Conservation (phyloP, 92 coral and sea anemone genomes). For the Phenganax marumi region DNA sequence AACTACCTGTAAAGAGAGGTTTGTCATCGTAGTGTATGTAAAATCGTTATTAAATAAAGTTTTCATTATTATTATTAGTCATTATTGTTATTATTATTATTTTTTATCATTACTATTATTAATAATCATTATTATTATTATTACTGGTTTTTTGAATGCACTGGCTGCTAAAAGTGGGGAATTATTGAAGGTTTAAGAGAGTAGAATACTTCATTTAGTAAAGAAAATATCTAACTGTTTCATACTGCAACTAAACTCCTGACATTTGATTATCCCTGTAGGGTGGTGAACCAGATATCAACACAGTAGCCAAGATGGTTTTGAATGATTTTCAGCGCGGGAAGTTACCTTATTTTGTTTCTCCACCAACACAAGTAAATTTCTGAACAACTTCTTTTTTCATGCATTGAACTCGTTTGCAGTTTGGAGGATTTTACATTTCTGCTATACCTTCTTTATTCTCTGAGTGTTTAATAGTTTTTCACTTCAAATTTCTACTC, state of each 20-base stretch:
- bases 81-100: too few species aligned
- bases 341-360: constrained; percentile 89
- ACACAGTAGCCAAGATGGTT: constrained; percentile 96
- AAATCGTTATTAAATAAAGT: too few species aligned
- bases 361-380: constrained; percentile 84
- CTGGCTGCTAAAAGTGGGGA: constrained; percentile 81
- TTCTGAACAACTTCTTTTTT: not conserved
- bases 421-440: not conserved
- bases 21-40: too few species aligned
- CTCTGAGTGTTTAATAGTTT: too few species aligned
- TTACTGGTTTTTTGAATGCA: constrained; percentile 83
- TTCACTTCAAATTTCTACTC: too few species aligned
- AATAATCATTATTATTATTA: too few species aligned
- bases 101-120: too few species aligned
- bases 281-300: constrained; percentile 97
- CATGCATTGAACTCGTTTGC: not conserved
- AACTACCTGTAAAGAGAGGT: too few species aligned
- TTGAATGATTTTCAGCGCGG: constrained; percentile 97
- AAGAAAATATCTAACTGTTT: not conserved
- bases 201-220: constrained; percentile 5
- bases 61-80: too few species aligned
- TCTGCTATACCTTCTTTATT: too few species aligned
- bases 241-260: not conserved
- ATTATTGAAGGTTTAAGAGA: constrained; percentile 69
- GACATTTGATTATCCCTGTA: constrained; percentile 23